These are phyloP conservation scores for Falco naumanni DNA, from an alignment of 2,797 vertebrate species.

Conservation along the genomic window DNA sequence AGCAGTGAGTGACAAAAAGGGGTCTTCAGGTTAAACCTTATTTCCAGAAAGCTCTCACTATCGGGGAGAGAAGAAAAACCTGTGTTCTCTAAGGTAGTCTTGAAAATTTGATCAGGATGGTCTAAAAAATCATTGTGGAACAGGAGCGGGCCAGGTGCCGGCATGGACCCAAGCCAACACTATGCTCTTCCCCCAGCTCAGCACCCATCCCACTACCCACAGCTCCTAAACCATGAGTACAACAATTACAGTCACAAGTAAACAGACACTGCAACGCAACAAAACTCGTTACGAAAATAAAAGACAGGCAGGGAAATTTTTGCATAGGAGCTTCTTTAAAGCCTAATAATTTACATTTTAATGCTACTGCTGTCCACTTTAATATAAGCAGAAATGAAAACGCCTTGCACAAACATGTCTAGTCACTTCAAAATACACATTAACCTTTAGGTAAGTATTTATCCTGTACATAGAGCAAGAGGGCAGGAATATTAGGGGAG, in stretches of 20 bases:
- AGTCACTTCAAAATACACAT: background rate
- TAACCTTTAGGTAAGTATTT: background rate
- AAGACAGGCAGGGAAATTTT: background rate
- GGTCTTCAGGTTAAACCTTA: background rate
- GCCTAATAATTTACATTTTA: slow-evolving; percentile 11
- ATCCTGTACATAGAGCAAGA: background rate
- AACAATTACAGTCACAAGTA: background rate
- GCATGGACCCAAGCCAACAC: background rate
- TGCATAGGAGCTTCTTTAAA: slow-evolving; percentile 8
- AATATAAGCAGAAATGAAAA: background rate
- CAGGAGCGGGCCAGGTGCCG: background rate
- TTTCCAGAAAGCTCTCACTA: background rate
- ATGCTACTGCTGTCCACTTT: background rate
- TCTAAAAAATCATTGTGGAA: background rate
- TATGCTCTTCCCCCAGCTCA: background rate
- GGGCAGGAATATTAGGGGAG: background rate
- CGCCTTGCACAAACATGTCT: background rate
- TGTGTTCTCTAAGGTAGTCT: background rate
- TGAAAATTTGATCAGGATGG: background rate
- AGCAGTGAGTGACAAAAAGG: background rate
- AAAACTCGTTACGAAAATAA: background rate
- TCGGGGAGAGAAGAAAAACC: background rate
- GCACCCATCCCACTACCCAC: background rate
- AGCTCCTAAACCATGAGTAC: background rate
- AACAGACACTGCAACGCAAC: background rate